Percentiles rank a stretch among this genome's conserved stretches.
phyloP scores from a whole-genome alignment of 1,140 invertebrate species.

The Brachionus manjavacas region DNA sequence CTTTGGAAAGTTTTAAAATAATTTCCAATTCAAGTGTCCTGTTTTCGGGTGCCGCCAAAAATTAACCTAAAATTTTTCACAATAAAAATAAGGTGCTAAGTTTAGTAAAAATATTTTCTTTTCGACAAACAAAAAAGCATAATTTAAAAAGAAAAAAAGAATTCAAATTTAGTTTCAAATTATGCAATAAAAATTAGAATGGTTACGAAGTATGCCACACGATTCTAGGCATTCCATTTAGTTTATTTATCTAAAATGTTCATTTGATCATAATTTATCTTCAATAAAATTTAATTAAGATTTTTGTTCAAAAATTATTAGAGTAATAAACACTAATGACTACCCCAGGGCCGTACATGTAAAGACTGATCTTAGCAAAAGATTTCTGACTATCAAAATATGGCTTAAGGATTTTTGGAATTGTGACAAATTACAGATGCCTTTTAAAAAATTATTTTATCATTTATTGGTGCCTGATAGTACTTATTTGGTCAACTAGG shows the following conservation, averaged over 20 bases:
- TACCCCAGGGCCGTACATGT: not conserved
- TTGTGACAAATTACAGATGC: not conserved
- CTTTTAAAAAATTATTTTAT: not conserved
- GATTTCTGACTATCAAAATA: not conserved
- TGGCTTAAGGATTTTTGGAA: not conserved
- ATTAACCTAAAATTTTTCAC: not conserved
- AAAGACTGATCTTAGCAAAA: not conserved
- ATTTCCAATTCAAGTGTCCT: not conserved
- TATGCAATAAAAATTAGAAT: not conserved
- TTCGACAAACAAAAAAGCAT: not conserved
- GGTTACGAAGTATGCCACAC: not conserved
- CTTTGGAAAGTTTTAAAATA: not conserved
- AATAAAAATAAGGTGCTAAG: not conserved
- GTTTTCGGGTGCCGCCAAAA: not conserved
- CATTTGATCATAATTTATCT: not conserved
- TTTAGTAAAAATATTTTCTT: not conserved
- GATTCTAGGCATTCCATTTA: not conserved
- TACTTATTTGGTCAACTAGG: not conserved
- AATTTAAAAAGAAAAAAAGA: not conserved
- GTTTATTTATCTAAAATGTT: not conserved
- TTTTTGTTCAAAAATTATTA: not conserved
- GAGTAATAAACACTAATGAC: not conserved
- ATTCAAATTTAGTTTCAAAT: not conserved
- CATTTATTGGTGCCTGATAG: not conserved
- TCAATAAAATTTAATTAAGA: not conserved